Evolutionary conservation across 2,113 vertebrate species (phyloP).

Genomic region (Myodes glareolus): DNA sequence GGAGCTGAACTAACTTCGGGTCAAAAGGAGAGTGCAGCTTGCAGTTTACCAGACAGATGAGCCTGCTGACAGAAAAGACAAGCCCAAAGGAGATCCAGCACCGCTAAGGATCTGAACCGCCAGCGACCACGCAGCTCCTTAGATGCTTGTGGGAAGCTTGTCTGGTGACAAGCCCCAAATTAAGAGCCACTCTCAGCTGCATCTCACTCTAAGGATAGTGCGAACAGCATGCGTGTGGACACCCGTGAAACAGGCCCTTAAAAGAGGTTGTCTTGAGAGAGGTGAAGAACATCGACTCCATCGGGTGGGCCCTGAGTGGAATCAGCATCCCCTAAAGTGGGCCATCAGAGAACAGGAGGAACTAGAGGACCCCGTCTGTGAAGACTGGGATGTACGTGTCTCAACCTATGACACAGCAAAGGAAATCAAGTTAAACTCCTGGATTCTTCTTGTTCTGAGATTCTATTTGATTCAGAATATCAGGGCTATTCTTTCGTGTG

Average conservation of each 20-base stretch:
- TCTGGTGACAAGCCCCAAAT: background rate
- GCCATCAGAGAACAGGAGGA: background rate
- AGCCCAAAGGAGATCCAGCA: background rate
- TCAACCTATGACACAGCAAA: background rate
- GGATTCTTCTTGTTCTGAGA: background rate
- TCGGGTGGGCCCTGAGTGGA: background rate
- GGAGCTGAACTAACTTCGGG: background rate
- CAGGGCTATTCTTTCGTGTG: background rate
- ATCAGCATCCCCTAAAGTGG: background rate
- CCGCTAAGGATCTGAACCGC: background rate
- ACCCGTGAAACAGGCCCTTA: background rate
- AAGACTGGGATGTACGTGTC: background rate
- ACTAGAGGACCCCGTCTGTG: background rate
- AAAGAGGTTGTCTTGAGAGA: background rate
- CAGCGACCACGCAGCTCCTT: background rate
- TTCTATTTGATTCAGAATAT: background rate
- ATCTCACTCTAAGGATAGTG: background rate
- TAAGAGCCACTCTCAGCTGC: background rate
- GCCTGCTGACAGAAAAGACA: background rate
- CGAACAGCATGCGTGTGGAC: background rate
- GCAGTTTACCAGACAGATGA: background rate
- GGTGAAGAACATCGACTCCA: background rate
- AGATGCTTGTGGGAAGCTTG: background rate
- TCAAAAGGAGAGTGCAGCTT: background rate
- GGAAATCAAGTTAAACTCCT: background rate